These are phyloP conservation scores for Furcula furcula DNA, from an alignment of 2,888 invertebrate genomes.

Conservation along the genomic window DNA sequence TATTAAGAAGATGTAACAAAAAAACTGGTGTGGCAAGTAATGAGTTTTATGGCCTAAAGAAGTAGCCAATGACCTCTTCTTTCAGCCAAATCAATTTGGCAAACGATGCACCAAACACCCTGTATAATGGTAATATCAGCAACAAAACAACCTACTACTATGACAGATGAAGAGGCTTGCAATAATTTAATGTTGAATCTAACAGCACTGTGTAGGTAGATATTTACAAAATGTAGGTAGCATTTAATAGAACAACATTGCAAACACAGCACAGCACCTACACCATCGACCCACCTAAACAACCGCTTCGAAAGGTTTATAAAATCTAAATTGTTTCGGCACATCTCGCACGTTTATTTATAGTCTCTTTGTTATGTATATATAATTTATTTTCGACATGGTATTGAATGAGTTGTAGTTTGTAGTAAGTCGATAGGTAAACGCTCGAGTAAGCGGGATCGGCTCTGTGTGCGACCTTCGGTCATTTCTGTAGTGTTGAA, in stretches of 20 bases:
- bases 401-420: conserved; percentile 25
- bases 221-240: neutral
- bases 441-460: conserved; percentile 19
- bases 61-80: too few relatives aligned
- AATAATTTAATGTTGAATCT: too few relatives aligned
- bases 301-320: conserved; percentile 10
- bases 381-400: conserved; percentile 18
- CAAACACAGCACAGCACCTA: conserved; percentile 4
- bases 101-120: too few relatives aligned
- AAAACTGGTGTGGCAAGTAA: too few relatives aligned
- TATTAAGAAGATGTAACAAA: too few relatives aligned
- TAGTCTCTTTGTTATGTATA: conserved; percentile 14
- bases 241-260: too few relatives aligned
- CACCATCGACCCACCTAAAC: conserved; percentile 6
- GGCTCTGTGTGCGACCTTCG: conserved; percentile 51
- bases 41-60: too few relatives aligned
- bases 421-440: conserved; percentile 14
- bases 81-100: too few relatives aligned
- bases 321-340: conserved; percentile 8
- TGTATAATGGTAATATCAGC: too few relatives aligned
- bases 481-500: conserved; percentile 62
- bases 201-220: too few relatives aligned
- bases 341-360: conserved; percentile 5
- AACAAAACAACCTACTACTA: too few relatives aligned
- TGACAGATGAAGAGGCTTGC: too few relatives aligned